Base-by-base conservation (phyloP, 2,888 invertebrate species). In the Drosophila anomelani region DNA sequence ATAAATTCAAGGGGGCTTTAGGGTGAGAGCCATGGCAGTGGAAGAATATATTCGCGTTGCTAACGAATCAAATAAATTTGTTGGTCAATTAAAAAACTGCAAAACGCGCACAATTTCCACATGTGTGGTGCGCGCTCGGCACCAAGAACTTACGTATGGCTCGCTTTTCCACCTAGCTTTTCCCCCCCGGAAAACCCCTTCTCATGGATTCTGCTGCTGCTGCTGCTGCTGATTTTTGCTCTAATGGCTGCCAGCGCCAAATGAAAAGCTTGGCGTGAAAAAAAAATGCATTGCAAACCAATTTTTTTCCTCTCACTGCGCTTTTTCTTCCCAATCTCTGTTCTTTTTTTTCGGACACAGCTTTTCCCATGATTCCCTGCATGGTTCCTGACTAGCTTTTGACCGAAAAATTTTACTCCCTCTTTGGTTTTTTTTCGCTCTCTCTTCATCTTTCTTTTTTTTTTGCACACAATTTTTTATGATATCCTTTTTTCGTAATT, bases 31-130 rank as follows among this genome's bases (percentile, higher is more conserved):
- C 41, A 67, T 58, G 67, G 56, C 73, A 78, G 74, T 58, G 57
- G 61, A 75, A 76, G 73, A 72, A 77, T 78, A 75, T 72, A 71
- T 75, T 75, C 81, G 78, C 87, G 81, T 78, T 84, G 81, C 90
- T 91, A 92, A 92, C 92, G 92, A 92, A 92, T 92, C 92, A 91
- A 91, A 92, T 92, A 91, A 92, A 92, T 91, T 91, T 91, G 91
- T 91, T 92, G 92, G 92, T 92, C 92, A 92, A 92, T 92, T 92
- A 92, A 92, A 92, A 92, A 92, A 91, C 91, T 92, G 92, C 91
- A 91, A 90, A 92, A 90, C 88, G 86, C 82, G 86, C 86, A 86
- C 79, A 86, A 85, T 86, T 86, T 88, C 83, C 88, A 86, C 86
- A 88, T 86, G 83, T 88, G 88, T 85, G 51, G 88, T 84, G 26